Base-by-base conservation (phyloP, 1,140 invertebrate genomes). In the Drosophila obscura region DNA sequence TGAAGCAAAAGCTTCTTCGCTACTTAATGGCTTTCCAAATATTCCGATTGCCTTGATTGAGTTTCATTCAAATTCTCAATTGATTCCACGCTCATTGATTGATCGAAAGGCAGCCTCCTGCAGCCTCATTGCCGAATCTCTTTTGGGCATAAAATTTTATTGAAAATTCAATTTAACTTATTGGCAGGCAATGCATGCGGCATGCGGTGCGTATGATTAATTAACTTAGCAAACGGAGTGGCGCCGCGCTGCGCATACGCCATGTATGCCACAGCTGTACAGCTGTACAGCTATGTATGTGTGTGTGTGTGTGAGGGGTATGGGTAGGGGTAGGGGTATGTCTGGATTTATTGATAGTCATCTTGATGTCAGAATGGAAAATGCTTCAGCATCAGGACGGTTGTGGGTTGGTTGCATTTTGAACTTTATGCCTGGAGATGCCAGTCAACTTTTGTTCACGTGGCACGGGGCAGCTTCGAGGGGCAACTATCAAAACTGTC, bases 401-500 rank as follows among this genome's bases (percentile, higher is more conserved):
- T 6, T 28, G 26, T 28, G 26, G 26, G 26, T 28, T 28, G 60
- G 64, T 16, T 80, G 67, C 77, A 85, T 65, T 83, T 69, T 74
- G 58, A 75, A 66, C 72, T 74, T 58, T 74, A 31, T 53, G 80
- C 48, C 73, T 51, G 48, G 24, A 58, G 31, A 62, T 66, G 63
- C 63, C 59, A 62, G 73, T 50, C 79, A 80, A 63, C 71, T 76
- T 80, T 44, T 16, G 35, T 52, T 69, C 52, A 67, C 51, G 15
- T 39, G 11, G 35, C 13, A 11, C 9, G 46, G 26, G 56, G 19
- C 19, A 19, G 19, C 19, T 19, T 19, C 19, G 19, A 19, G 19
- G 19, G 19, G 50, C 61, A 79, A 80, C 81, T 74, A 85, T 74
- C 82, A 75, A 81, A 85, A 87, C 77, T 87, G 81, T 85, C 81